Evolutionary conservation across 2,888 invertebrate genomes (phyloP).

Genomic region (Acleris sparsana): DNA sequence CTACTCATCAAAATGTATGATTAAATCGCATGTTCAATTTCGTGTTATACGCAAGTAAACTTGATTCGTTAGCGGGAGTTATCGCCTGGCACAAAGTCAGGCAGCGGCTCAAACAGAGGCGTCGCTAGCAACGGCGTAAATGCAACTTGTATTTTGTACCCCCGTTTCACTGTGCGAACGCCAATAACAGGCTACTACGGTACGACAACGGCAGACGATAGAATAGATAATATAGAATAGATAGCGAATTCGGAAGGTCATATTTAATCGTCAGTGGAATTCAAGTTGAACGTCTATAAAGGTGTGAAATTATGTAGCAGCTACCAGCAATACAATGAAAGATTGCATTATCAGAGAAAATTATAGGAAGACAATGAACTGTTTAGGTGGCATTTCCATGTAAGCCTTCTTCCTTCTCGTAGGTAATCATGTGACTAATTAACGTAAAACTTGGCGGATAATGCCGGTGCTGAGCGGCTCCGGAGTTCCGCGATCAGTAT

Average conservation of each 20-base stretch:
- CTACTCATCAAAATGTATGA: constrained; percentile 34
- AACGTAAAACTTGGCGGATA: constrained; percentile 26
- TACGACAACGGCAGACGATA: no score
- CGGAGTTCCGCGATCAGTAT: constrained; percentile 58
- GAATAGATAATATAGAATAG: no score
- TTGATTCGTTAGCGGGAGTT: constrained; percentile 18
- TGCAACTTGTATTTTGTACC: constrained; percentile 7
- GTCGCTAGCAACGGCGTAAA: constrained; percentile 7
- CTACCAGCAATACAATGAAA: not conserved
- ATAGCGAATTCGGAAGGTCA: no score
- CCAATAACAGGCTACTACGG: no score
- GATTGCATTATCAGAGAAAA: not conserved
- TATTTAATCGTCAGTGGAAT: no score
- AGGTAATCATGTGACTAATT: constrained; percentile 25
- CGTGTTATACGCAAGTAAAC: constrained; percentile 21
- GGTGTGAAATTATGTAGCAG: no score
- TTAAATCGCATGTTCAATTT: constrained; percentile 33
- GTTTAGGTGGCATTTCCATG: not conserved
- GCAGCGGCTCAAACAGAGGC: constrained; percentile 1
- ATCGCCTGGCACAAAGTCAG: constrained; percentile 14
- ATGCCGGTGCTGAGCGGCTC: constrained; percentile 18
- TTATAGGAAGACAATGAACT: constrained; percentile 1
- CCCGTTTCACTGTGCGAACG: no score
- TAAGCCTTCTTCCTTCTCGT: not conserved
- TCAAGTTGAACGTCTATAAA: no score